Conservation (phyloP, 2,888 invertebrate species). For the Gymnocheta viridis region DNA sequence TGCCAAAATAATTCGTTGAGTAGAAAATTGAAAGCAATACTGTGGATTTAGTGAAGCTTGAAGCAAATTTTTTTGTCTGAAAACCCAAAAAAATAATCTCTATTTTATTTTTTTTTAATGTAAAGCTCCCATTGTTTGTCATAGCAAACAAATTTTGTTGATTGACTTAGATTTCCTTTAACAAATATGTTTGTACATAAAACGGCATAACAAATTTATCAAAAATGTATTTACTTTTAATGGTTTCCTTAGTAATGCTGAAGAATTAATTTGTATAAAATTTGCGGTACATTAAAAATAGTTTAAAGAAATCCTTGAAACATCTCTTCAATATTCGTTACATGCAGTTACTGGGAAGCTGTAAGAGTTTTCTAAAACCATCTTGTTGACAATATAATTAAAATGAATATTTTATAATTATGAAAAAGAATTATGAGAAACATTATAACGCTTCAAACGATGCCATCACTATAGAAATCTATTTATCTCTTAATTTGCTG, state of each 20-base stretch:
- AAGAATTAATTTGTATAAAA: background rate
- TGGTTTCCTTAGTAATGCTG: background rate
- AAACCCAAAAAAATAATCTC: background rate
- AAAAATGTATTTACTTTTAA: background rate
- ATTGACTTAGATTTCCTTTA: background rate
- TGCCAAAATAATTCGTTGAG: no score
- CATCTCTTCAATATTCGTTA: background rate
- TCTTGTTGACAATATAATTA: slow-evolving; percentile 37
- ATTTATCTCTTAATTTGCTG: slow-evolving; percentile 19
- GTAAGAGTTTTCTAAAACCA: background rate
- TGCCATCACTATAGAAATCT: slow-evolving; percentile 40
- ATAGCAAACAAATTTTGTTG: background rate
- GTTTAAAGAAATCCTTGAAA: background rate
- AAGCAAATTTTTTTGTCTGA: background rate
- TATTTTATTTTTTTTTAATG: background rate
- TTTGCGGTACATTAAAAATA: slow-evolving; percentile 1
- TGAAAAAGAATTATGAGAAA: slow-evolving; percentile 30
- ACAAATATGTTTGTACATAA: background rate
- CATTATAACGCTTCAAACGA: slow-evolving; percentile 23
- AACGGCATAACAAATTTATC: no score
- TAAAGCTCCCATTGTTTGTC: background rate
- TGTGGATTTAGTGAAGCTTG: no score
- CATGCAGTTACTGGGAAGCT: background rate
- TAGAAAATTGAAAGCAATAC: no score
- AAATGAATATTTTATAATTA: slow-evolving; percentile 17